phyloP scores from a whole-genome alignment of 1,140 invertebrate species.

The Eubasilissa regina region DNA sequence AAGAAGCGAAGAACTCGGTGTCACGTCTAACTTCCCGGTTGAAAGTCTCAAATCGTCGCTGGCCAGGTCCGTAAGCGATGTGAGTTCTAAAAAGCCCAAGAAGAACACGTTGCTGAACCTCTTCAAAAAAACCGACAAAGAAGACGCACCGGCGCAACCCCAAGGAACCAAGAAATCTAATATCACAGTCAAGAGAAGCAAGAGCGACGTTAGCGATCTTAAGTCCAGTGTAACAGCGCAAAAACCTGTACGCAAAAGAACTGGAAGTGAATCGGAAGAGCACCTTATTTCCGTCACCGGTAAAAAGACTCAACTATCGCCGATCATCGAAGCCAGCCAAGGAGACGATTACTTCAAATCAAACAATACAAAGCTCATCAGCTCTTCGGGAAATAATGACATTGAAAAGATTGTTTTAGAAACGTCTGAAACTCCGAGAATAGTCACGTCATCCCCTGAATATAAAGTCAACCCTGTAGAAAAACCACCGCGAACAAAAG shows the following conservation, averaged over 20 bases:
- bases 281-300: slow-evolving; percentile 71
- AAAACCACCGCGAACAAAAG: slow-evolving; percentile 68
- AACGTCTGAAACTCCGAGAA: slow-evolving; percentile 67
- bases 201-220: slow-evolving; percentile 79
- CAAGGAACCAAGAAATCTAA: slow-evolving; percentile 63
- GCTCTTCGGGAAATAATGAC: not conserved
- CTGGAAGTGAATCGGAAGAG: slow-evolving; percentile 71
- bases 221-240: slow-evolving; percentile 68
- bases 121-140: slow-evolving; percentile 73
- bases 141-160: slow-evolving; percentile 59
- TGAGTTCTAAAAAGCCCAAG: slow-evolving; percentile 67
- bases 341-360: slow-evolving; percentile 79
- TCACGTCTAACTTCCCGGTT: slow-evolving; percentile 56
- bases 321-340: slow-evolving; percentile 81
- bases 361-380: slow-evolving; percentile 17
- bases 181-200: slow-evolving; percentile 74
- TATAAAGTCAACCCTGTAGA: slow-evolving; percentile 71
- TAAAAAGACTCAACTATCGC: slow-evolving; percentile 80
- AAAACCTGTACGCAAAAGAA: slow-evolving; percentile 69
- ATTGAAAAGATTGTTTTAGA: slow-evolving; percentile 48
- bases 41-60: slow-evolving; percentile 58
- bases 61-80: slow-evolving; percentile 73
- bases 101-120: slow-evolving; percentile 75
- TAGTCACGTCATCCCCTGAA: slow-evolving; percentile 66
- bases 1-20: slow-evolving; percentile 65